These are phyloP conservation scores for Cyaniris semiargus DNA, from an alignment of 2,888 invertebrate species.

Conservation along the genomic window DNA sequence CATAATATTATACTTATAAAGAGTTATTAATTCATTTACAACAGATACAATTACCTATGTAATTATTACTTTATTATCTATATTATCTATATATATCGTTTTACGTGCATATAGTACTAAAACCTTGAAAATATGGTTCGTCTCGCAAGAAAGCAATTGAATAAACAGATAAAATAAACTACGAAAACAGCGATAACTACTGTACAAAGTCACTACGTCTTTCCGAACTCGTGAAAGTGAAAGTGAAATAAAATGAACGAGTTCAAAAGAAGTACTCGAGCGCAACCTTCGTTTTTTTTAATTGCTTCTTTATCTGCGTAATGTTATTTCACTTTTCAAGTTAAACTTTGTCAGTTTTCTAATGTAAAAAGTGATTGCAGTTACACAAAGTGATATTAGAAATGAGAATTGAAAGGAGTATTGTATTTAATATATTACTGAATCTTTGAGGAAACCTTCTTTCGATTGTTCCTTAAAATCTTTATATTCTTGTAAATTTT, in stretches of 20 bases:
- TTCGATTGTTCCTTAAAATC: neutral
- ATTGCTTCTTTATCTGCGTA: neutral
- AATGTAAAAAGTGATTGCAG: neutral
- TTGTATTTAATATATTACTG: too few relatives aligned
- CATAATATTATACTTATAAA: neutral
- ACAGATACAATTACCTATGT: neutral
- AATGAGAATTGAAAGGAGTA: neutral
- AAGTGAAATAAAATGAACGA: conserved; percentile 9
- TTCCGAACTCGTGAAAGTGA: conserved; percentile 14
- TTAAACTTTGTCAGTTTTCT: neutral
- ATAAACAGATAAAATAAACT: conserved; percentile 8
- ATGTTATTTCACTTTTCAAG: neutral
- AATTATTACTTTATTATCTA: neutral
- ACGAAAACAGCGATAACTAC: neutral
- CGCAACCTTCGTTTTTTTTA: neutral
- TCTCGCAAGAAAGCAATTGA: conserved; percentile 19
- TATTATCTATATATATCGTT: neutral
- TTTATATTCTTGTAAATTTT: neutral
- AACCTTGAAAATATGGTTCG: conserved; percentile 5
- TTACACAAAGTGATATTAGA: neutral
- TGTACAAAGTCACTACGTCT: neutral
- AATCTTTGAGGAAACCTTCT: neutral
- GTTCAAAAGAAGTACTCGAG: conserved; percentile 1
- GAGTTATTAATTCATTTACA: neutral
- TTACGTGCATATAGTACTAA: neutral